Evolutionary conservation across 2,888 invertebrate genomes (phyloP), one percentile per base, ranked within the genome.

Genomic region (Actias luna): DNA sequence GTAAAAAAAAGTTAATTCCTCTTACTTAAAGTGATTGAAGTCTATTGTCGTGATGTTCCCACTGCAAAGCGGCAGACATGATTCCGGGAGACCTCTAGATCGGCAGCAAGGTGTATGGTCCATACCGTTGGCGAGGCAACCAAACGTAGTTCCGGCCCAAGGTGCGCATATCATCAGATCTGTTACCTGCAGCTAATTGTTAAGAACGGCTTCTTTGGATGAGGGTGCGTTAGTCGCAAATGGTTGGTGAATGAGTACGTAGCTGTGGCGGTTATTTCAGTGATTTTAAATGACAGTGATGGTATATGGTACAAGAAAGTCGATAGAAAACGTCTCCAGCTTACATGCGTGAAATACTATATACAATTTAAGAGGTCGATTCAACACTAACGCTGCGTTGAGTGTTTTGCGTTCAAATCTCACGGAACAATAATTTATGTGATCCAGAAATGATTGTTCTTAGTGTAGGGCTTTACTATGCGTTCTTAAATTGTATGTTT

Each of bases 101-200:
- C 94, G 93, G 79, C 97, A 97, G 85, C 97, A 97, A 0, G 96
- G 95, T 0, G 96, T 95, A 83, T 97, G 97, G 88, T 97, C 97
- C 77, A 95, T 93, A 1, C 96, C 95, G 70, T 97, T 96, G 55
- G 96, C 95, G 64, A 97, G 89, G 76, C 97, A 97, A 12, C 95
- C 94, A 82, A 97, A 97, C 0, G 97, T 96, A 33, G 95, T 95
- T 4, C 95, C 94, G 0, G 97, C 96, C 97, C 97, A 97, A 0
- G 97, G 97, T 0, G 97, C 97, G 85, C 97, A 97, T 52, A 97
- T 97, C 96, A 97, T 97, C 80, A 97, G 92, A 82, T 97, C 97
- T 57, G 97, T 96, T 68, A 96, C 94, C 90, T 95, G 94, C 72
- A 94, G 91, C 92, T 92, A 82, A 77, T 70, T 76, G 77, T 88